Base-by-base conservation (phyloP, 2,888 invertebrate genomes). In the Acanthacorydalis orientalis region DNA sequence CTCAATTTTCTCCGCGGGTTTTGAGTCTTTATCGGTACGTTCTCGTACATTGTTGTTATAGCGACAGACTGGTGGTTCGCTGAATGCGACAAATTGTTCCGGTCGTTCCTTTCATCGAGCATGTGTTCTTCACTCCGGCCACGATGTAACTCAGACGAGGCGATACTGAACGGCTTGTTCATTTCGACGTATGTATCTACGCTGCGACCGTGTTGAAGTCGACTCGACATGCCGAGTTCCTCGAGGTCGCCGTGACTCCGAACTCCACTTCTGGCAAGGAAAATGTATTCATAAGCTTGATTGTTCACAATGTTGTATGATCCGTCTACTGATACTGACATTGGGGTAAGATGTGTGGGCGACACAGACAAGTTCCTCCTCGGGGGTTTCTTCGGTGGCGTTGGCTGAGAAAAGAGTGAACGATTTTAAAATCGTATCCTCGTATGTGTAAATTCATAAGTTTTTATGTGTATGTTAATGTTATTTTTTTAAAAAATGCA, bases 331-430 rank as follows among this genome's bases (percentile, higher is more conserved):
- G 73, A 73, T 51, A 69, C 60, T 4, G 74, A 73, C 70, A 74
- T 73, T 35, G 74, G 70, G 53, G 74, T 72, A 43, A 75, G 62
- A 60, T 88, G 87, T 31, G 87, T 89, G 23, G 89, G 89, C 14
- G 88, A 88, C 50, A 87, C 83, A 11, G 87, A 86, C 48, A 89
- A 72, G 64, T 88, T 88, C 54, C 89, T 73, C 45, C 90, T 73
- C 2, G 90, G 90, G 51, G 90, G 89, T 66, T 90, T 90, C 69
- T 88, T 88, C 43, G 89, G 89, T 48, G 89, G 87, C 48, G 83
- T 85, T 45, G 84, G 83, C 83, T 83, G 72, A 41, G 64, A 63
- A 47, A 52, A 51, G 9, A 44, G 38, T 23, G n/a, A n/a, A n/a
- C n/a, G n/a, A n/a, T n/a, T n/a, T n/a, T n/a, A n/a, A n/a, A n/a